Evolutionary conservation across 2,797 vertebrate genomes (phyloP).

Genomic region (Peromyscus aztecus): DNA sequence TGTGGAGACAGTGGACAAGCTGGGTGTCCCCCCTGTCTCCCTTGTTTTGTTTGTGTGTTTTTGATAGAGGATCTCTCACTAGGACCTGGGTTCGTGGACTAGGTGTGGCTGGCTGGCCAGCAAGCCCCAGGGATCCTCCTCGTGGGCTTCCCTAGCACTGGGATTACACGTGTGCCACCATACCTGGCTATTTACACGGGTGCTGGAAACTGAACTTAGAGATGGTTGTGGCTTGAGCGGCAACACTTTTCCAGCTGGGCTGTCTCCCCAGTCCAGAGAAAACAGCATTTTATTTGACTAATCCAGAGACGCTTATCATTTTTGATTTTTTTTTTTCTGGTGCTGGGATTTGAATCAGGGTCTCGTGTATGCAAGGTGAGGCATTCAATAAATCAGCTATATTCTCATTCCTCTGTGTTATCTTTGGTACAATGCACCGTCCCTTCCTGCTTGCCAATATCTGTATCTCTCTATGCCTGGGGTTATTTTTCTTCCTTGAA

Average conservation of each 20-base stretch:
- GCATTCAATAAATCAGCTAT: neutral
- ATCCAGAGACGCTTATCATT: neutral
- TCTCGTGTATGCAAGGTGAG: neutral
- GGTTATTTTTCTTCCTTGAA: neutral
- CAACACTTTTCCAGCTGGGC: neutral
- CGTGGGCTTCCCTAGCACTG: neutral
- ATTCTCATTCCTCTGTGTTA: neutral
- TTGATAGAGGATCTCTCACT: neutral
- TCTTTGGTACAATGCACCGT: neutral
- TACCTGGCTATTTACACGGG: neutral
- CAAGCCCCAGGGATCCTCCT: neutral
- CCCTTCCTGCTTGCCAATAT: neutral
- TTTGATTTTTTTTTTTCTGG: neutral
- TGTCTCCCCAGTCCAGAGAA: neutral
- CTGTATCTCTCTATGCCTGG: neutral
- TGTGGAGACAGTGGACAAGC: neutral
- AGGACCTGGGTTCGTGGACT: neutral
- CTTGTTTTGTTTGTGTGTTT: neutral
- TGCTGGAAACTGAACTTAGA: neutral
- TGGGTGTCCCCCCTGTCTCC: neutral
- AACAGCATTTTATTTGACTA: neutral
- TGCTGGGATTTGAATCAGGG: neutral
- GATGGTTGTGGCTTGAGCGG: neutral
- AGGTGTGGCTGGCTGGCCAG: neutral
- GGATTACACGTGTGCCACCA: neutral